Evolutionary conservation across 2,888 invertebrate genomes (phyloP).

Genomic region (Himalopsyche tibetana): DNA sequence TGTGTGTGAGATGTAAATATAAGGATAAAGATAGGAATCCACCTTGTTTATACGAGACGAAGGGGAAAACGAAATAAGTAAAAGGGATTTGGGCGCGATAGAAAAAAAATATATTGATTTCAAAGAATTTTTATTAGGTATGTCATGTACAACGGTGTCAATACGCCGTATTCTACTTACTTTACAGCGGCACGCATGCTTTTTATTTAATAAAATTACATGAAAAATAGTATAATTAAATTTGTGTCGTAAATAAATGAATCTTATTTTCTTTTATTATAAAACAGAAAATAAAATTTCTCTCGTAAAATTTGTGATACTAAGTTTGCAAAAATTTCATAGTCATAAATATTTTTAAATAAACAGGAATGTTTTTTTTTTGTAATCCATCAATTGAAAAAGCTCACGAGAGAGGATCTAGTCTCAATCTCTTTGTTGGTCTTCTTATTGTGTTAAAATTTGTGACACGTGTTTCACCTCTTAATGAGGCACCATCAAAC

Average conservation of each 20-base stretch:
- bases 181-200: conserved; percentile 27
- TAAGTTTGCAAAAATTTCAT: no score
- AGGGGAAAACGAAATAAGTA: conserved; percentile 60
- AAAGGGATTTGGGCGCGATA: conserved; percentile 63
- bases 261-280: neutral
- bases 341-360: no score
- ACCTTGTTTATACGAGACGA: conserved; percentile 60
- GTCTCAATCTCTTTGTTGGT: no score
- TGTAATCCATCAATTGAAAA: no score
- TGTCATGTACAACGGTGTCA: conserved; percentile 53
- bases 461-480: no score
- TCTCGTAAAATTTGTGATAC: no score
- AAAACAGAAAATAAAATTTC: no score
- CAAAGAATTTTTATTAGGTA: conserved; percentile 78
- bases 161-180: neutral
- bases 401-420: no score
- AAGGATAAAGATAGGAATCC: conserved; percentile 59
- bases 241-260: neutral
- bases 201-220: neutral
- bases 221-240: no score
- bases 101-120: conserved; percentile 77
- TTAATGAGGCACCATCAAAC: no score
- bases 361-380: no score
- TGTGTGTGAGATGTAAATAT: conserved; percentile 55
- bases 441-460: no score